Conservation (phyloP, 2,797 vertebrate species). For the Chaetodon trifasciatus region DNA sequence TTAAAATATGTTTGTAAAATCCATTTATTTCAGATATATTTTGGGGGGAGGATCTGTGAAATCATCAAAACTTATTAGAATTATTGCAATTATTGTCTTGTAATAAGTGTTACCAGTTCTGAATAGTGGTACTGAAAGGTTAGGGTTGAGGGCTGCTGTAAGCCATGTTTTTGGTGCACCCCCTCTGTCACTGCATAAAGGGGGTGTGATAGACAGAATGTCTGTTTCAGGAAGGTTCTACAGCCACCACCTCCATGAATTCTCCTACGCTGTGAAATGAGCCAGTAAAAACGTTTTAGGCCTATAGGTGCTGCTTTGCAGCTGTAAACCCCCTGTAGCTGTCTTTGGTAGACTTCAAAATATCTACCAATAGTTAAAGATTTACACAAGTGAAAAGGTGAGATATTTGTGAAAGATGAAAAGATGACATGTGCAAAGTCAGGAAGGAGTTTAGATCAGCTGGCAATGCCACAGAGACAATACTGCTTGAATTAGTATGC, state of each 20-base stretch:
- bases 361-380: not conserved
- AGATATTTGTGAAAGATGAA: not conserved
- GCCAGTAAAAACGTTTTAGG: not conserved
- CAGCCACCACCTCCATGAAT: too few species aligned
- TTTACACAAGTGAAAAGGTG: not conserved
- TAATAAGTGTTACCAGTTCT: not conserved
- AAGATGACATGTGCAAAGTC: not conserved
- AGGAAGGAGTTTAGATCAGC: not conserved
- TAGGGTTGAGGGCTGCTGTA: not conserved
- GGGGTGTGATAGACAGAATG: not conserved
- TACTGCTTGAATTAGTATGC: not conserved
- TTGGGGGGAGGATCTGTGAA: not conserved
- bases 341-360: constrained; percentile 2
- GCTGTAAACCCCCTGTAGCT: not conserved
- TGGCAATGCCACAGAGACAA: not conserved
- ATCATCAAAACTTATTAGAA: not conserved
- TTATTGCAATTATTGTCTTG: too few species aligned
- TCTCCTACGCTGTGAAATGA: not conserved
- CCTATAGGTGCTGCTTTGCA: not conserved
- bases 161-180: not conserved
- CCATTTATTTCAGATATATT: not conserved
- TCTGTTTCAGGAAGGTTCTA: not conserved
- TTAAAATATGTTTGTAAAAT: not conserved
- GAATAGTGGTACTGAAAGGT: not conserved
- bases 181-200: not conserved